Percentiles rank a stretch among this genome's conserved stretches.
These are phyloP conservation scores for Holcopasites calliopsidis DNA, from an alignment of 1,140 invertebrate species.

Conservation along the genomic window DNA sequence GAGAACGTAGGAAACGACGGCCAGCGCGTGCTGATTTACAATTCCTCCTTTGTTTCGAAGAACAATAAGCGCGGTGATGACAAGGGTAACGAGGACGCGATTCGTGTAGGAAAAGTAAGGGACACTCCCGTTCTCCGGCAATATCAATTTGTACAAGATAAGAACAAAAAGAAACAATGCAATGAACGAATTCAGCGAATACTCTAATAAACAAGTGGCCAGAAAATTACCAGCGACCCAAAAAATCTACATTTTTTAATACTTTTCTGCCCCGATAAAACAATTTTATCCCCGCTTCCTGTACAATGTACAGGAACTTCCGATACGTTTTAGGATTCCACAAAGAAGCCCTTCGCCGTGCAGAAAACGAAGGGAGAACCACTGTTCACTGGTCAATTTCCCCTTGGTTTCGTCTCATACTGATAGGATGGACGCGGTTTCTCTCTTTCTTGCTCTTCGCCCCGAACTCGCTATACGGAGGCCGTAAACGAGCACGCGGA, in stretches of 20 bases:
- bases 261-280: too few relatives aligned
- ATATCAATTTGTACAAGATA: neutral
- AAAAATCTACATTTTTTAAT: too few relatives aligned
- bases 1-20: conserved; percentile 17
- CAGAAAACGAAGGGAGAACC: conserved; percentile 63
- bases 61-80: conserved; percentile 33
- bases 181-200: too few relatives aligned
- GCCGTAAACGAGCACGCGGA: conserved; percentile 56
- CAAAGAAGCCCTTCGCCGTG: neutral
- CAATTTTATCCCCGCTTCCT: neutral
- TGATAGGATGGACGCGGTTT: conserved; percentile 54
- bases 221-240: too few relatives aligned
- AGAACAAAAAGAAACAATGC: neutral
- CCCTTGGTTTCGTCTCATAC: conserved; percentile 68
- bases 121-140: neutral
- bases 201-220: too few relatives aligned
- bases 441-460: conserved; percentile 30
- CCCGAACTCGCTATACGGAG: conserved; percentile 58
- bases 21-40: conserved; percentile 36
- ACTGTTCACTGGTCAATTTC: conserved; percentile 75
- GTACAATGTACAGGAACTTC: neutral
- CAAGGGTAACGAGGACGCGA: conserved; percentile 15
- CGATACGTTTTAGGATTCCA: neutral
- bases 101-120: conserved; percentile 3
- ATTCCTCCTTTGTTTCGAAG: conserved; percentile 44